Evolutionary conservation across 53 echinoderm and acorn worm species (phyloP), one percentile per base, ranked within the genome.

Genomic region (Patiria pectinifera): DNA sequence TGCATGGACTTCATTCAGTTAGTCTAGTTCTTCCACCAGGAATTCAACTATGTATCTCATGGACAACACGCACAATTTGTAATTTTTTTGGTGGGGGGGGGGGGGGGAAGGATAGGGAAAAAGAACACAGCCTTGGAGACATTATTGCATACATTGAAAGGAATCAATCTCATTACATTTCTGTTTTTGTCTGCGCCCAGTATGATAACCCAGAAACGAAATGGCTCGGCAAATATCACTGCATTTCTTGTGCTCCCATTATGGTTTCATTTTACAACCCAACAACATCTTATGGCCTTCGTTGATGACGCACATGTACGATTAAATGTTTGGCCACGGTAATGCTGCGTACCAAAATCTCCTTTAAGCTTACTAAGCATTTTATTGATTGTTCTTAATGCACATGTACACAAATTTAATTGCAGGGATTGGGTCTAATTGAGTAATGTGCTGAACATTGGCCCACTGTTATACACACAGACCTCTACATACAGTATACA

Each of bases 301-400:
- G 59, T 45, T 45, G 61, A 45, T 85, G 85, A 69, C 71, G 69
- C 45, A 85, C 23, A 44, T 11, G n/a, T 23, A n/a, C 61, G 53
- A 53, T 53, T 53, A 84, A 44, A 61, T n/a, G 43, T 16, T 12
- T 1, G n/a, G 7, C 59, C 15, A 15, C n/a, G 47, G 71, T 48
- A 69, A 46, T 61, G 61, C 61, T 25, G 22, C 59, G 22, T 35
- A 1, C 43, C 84, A 26, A 62, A 63, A 48, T 18, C 69, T 69
- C 16, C 45, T n/a, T 60, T n/a, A 62, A 45, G 21, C 45, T 46
- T 18, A 24, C 11, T 5, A 18, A 18, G 70, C 19, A 45, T 85
- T 26, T 16, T 85, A 85, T 85, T 85, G 85, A 85, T 85, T 70
- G 43, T 85, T 70, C 74, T 85, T 69, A 47, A 61, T 69, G 71